A percentile compares a stretch with the other conserved stretches of the same genome.
Evolutionary conservation across 1,140 invertebrate genomes (phyloP).

Genomic region (Drosophila pruinosa): DNA sequence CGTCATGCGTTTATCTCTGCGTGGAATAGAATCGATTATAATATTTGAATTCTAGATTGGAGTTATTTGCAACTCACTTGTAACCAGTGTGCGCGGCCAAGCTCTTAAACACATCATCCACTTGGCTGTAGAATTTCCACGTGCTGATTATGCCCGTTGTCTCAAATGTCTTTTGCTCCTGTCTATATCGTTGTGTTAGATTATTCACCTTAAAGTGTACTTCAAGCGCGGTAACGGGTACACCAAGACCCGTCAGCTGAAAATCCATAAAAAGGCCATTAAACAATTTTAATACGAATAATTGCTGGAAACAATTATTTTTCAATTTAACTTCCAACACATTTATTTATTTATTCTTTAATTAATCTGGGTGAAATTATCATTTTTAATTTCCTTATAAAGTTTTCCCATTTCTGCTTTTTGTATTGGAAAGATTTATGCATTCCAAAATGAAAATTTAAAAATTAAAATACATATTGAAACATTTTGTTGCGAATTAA

Average conservation of each 20-base stretch:
- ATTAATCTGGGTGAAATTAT: too few species aligned
- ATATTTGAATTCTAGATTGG: background rate
- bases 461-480: too few species aligned
- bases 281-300: background rate
- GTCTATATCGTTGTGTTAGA: conserved; percentile 79
- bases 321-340: too few species aligned
- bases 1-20: conserved; percentile 82
- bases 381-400: too few species aligned
- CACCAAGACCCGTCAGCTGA: conserved; percentile 59
- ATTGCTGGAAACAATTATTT: background rate
- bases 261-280: background rate
- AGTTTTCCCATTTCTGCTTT: too few species aligned
- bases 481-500: too few species aligned
- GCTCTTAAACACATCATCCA: conserved; percentile 82
- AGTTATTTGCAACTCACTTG: conserved; percentile 50
- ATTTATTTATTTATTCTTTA: too few species aligned
- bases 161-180: conserved; percentile 80
- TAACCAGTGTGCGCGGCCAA: conserved; percentile 77
- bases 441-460: too few species aligned
- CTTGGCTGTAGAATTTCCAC: conserved; percentile 81
- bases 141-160: conserved; percentile 81
- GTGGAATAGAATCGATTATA: background rate
- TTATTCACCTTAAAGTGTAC: conserved; percentile 82
- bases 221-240: conserved; percentile 79
- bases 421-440: too few species aligned